Evolutionary conservation across 1,140 invertebrate species (phyloP), one percentile per base, ranked within the genome.

Genomic region (Papilio machaon): DNA sequence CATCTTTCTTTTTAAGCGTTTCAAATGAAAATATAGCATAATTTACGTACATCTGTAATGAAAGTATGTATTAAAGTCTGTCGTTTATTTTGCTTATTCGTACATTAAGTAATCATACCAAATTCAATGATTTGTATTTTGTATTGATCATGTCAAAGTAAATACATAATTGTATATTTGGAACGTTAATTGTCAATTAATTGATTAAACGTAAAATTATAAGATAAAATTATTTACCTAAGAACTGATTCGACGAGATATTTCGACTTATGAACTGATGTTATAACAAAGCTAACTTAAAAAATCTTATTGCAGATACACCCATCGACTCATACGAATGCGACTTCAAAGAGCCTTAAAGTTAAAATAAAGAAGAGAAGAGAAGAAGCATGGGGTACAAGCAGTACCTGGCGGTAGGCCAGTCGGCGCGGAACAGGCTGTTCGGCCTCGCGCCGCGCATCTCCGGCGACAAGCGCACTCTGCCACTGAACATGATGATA

Each of bases 331-430:
- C 47, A 54, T 80, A 43, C 81, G 82, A 79, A 84, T 83, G 83
- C 80, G 38, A 81, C 30, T 19, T n/a, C n/a, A 17, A 23, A 64
- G 30, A 73, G 80, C 35, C 17, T 2, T 38, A 30, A 77, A 78
- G 23, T 10, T 47, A n/a, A 54, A 47, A 54, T 46, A 15, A 54
- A 49, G 73, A 19, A 43, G 49, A 73, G 11, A 43, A 43, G 7
- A 43, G 38, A 43, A 43, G 8, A 54, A 13, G 13, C 3, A 96
- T 96, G 96, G 96, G 96, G 77, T 96, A 96, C 87, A 97, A 97
- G 87, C 96, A 97, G 88, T 97, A 97, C 89, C 95, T 97, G 93
- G 96, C 96, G 85, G 96, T 97, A 85, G 96, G 97, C 73, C 96
- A 96, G 89, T 95, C 95, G 84, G 96, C 96, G 82, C 95, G 96